Base-by-base conservation (phyloP, 2,888 invertebrate genomes). In the Andrena haemorrhoa region DNA sequence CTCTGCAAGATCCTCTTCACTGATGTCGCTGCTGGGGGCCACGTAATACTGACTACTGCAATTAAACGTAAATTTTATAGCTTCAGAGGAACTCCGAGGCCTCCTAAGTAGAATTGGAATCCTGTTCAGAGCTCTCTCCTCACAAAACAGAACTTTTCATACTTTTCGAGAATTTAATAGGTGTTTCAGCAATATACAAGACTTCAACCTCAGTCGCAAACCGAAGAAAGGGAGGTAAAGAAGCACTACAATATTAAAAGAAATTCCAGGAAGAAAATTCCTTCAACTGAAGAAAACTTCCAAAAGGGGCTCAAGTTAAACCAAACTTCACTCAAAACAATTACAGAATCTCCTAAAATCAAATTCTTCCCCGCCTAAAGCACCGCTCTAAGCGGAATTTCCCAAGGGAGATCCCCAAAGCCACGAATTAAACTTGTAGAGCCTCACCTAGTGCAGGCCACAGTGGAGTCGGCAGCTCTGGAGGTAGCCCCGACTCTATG, bases 1-100 rank as follows among this genome's bases (percentile, higher is more conserved):
- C 89, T 98, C 97, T 4, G 96, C 94, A 16, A 97, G 95, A 90
- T 96, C 94, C 91, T 96, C 96, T 94, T 95, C 95, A 75, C 95
- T 95, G 61, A 95, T 93, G 84, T 95, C 95, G 61, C 89, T 91
- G 75, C 89, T 92, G 2, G 92, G 91, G 0, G 92, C 93, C 49
- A 93, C 90, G 78, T 93, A 94, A 76, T 93, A 94, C 73, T 93
- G 93, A 51, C 90, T 89, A 83, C 93, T 93, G 81, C 4, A 85
- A 88, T 72, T 61, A 51, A 64, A 70, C 3, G 35, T 69, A 31
- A 47, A 56, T 23, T 29, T 10, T 5, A 1, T 56, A 56, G 47
- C 1, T 53, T 23, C n/a, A 2, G 0, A 6, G 26, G 8, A 10
- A 7, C 10, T 23, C 5, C 2, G 23, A 47, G 23, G 2, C n/a